Conservation (phyloP, 2,888 invertebrate genomes). For the Heteromurus nitidus region DNA sequence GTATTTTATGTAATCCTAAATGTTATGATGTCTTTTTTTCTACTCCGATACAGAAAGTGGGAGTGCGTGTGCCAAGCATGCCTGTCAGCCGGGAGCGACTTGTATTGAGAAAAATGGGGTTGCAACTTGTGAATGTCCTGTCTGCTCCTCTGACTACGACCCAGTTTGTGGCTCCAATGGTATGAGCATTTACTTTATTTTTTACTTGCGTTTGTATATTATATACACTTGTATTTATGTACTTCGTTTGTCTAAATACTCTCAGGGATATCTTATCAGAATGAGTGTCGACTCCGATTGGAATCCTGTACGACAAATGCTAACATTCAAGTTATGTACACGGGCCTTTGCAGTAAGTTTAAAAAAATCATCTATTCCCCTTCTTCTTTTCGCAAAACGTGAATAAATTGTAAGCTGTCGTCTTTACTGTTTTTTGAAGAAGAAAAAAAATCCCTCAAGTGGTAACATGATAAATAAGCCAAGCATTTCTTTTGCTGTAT, state of each 20-base stretch:
- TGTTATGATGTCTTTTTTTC: slow-evolving; percentile 23
- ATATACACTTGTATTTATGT: too few species aligned
- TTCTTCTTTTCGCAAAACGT: background rate
- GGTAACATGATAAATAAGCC: slow-evolving; percentile 44
- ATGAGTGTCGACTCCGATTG: slow-evolving; percentile 87
- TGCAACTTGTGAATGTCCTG: slow-evolving; percentile 89
- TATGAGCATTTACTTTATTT: too few species aligned
- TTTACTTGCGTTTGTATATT: too few species aligned
- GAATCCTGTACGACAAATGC: slow-evolving; percentile 86
- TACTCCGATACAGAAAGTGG: slow-evolving; percentile 77
- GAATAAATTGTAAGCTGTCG: slow-evolving; percentile 6
- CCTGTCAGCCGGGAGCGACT: slow-evolving; percentile 86
- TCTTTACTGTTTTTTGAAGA: slow-evolving; percentile 11
- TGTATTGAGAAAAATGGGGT: slow-evolving; percentile 82
- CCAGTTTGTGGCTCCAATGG: slow-evolving; percentile 89
- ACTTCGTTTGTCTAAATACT: too few species aligned
- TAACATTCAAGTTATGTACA: slow-evolving; percentile 85
- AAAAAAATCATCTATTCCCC: background rate
- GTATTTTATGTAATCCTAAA: slow-evolving; percentile 40
- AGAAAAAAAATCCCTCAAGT: slow-evolving; percentile 49
- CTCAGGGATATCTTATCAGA: slow-evolving; percentile 84
- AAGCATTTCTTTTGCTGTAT: slow-evolving; percentile 33
- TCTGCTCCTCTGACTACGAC: slow-evolving; percentile 88
- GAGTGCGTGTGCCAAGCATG: slow-evolving; percentile 82
- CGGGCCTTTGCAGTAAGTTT: slow-evolving; percentile 90